phyloP scores from a whole-genome alignment of 2,113 vertebrate species.

The Pseudonaja textilis region DNA sequence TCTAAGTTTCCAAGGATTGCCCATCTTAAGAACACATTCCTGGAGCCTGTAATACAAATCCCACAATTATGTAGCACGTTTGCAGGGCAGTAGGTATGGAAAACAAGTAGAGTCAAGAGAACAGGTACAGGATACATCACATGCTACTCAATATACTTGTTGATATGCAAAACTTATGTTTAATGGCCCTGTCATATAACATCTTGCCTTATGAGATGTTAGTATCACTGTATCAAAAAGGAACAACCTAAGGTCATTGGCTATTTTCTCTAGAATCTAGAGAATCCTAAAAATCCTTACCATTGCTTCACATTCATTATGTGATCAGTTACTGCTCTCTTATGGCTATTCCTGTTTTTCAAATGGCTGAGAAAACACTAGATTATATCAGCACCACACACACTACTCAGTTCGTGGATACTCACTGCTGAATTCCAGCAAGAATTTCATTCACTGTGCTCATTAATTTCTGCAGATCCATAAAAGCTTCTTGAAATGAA shows the following conservation, averaged over 20 bases:
- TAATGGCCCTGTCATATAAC: background rate
- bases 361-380: background rate
- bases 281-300: background rate
- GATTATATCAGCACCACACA: background rate
- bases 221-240: background rate
- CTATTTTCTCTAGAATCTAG: background rate
- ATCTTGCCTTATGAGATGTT: background rate
- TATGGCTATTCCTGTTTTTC: background rate
- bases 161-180: background rate
- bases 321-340: background rate
- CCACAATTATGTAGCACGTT: background rate
- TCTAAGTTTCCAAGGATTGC: background rate
- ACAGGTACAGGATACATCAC: background rate
- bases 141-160: background rate
- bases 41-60: background rate
- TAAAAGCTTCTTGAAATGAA: conserved; percentile 79
- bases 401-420: background rate
- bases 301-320: background rate
- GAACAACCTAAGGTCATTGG: background rate
- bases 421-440: conserved; percentile 83
- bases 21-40: background rate
- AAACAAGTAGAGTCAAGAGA: background rate
- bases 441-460: conserved; percentile 79
- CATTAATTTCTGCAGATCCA: conserved; percentile 80
- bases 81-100: background rate